A percentile compares a stretch with the other conserved stretches of the same genome.
Evolutionary conservation across 2,888 invertebrate species (phyloP).

Genomic region (Tridacna crocea): DNA sequence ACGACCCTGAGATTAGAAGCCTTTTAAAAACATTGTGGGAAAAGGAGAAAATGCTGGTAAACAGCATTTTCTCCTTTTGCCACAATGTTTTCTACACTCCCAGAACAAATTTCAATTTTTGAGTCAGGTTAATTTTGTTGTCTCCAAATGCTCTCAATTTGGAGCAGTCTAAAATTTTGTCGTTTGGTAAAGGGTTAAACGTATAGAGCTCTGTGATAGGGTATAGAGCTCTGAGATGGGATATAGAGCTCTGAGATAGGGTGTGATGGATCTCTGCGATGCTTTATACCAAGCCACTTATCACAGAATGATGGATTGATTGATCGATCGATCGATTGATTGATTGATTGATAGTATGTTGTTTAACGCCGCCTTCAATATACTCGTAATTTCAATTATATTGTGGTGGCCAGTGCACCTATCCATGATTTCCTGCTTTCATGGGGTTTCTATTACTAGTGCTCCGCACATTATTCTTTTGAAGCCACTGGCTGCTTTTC

Average conservation of each 20-base stretch:
- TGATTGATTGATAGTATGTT: background rate
- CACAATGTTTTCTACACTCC: background rate
- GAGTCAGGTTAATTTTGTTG: too few relatives aligned
- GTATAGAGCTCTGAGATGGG: too few relatives aligned
- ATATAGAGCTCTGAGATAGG: too few relatives aligned
- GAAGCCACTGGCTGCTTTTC: background rate
- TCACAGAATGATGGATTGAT: too few relatives aligned
- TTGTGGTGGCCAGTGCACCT: background rate
- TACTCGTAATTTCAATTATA: background rate
- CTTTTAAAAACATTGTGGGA: background rate
- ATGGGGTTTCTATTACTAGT: background rate
- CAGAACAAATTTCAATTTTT: too few relatives aligned
- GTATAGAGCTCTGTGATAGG: too few relatives aligned
- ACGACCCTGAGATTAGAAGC: background rate
- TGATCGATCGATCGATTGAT: background rate
- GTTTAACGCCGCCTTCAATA: background rate
- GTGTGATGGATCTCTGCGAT: too few relatives aligned
- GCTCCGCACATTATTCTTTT: background rate
- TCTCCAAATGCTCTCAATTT: too few relatives aligned
- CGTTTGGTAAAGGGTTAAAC: too few relatives aligned
- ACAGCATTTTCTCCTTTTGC: background rate
- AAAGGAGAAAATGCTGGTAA: background rate
- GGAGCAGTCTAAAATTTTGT: too few relatives aligned
- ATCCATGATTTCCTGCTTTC: background rate
- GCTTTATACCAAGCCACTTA: too few relatives aligned